Conservation (phyloP, 2,797 vertebrate genomes). For the Hemibagrus guttatus region DNA sequence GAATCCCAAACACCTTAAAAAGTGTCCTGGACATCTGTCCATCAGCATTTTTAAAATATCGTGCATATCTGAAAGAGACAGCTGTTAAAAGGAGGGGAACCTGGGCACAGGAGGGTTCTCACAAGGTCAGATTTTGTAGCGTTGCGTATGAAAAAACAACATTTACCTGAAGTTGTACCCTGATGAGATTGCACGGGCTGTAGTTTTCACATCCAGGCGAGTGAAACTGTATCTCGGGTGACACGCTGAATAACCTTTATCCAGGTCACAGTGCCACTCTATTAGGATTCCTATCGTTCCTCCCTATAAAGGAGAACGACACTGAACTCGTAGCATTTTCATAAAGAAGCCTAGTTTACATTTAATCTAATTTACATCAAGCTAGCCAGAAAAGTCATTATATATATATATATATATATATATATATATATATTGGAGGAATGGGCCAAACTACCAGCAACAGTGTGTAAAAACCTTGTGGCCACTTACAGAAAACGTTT, state of each 20-base stretch:
- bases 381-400: not conserved
- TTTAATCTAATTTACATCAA: not conserved
- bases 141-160: not conserved
- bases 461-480: too few relatives aligned
- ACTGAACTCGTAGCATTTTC: not conserved
- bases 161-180: conserved; percentile 91
- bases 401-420: too few relatives aligned
- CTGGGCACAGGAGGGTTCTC: not conserved
- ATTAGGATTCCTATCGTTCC: conserved; percentile 87
- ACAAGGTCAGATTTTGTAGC: not conserved
- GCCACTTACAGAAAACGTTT: too few relatives aligned
- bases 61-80: conserved; percentile 75
- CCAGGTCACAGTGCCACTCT: conserved; percentile 90
- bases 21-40: conserved; percentile 79
- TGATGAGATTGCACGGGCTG: conserved; percentile 68
- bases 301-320: conserved; percentile 70
- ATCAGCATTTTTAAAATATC: conserved; percentile 76
- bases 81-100: not conserved
- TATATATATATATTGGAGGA: too few relatives aligned
- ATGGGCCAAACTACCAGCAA: too few relatives aligned
- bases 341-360: not conserved
- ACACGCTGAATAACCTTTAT: conserved; percentile 80
- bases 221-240: conserved; percentile 84
- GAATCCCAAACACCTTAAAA: conserved; percentile 86
- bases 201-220: conserved; percentile 76